Evolutionary conservation across 2,888 invertebrate genomes (phyloP).

Genomic region (Monoplex corrugatus): DNA sequence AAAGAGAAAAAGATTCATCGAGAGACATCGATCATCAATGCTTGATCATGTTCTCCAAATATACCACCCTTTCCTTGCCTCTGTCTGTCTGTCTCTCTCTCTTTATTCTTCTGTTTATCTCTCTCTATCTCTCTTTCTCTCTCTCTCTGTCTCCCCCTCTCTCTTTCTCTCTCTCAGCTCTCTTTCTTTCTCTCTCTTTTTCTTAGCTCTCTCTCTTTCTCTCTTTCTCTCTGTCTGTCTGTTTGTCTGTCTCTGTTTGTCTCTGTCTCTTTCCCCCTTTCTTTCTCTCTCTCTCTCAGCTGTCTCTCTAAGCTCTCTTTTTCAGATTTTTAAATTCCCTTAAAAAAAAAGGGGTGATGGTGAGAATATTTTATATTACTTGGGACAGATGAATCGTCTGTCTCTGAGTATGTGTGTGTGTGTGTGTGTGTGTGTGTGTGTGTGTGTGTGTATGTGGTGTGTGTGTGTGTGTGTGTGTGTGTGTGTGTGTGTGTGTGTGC

Average conservation of each 20-base stretch:
- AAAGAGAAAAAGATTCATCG: slow-evolving; percentile 56
- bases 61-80: neutral
- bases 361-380: no score
- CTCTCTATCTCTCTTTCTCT: neutral
- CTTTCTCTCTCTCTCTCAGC: neutral
- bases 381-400: no score
- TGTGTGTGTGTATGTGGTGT: no score
- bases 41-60: slow-evolving; percentile 54
- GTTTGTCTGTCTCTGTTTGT: neutral
- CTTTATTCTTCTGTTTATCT: neutral
- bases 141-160: neutral
- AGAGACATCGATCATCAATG: slow-evolving; percentile 56
- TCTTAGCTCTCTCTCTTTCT: neutral
- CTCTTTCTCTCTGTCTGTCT: neutral
- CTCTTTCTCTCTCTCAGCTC: neutral
- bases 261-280: neutral
- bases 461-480: slow-evolving; percentile 1
- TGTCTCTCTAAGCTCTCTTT: no score
- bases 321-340: no score
- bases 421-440: slow-evolving; percentile 1
- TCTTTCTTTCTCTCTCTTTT: neutral
- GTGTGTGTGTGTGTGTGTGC: neutral
- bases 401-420: neutral
- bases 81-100: neutral
- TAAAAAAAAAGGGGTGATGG: no score